These are phyloP conservation scores for Chaitophorus viminalis DNA, from an alignment of 2,888 invertebrate genomes.

Conservation along the genomic window DNA sequence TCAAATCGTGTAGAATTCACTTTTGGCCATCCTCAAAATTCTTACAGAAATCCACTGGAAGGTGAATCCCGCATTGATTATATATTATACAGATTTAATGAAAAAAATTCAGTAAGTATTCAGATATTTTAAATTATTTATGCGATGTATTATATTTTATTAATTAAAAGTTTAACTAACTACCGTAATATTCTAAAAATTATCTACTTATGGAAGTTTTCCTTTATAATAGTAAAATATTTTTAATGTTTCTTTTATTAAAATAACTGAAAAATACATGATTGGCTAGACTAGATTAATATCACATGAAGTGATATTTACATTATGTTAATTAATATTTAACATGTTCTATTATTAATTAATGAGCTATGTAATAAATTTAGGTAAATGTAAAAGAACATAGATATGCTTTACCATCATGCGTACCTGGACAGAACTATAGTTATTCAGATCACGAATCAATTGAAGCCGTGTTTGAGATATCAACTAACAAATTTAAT, in stretches of 20 bases:
- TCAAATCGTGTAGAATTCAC: slow-evolving; percentile 73
- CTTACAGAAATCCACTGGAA: slow-evolving; percentile 75
- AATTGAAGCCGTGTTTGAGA: slow-evolving; percentile 72
- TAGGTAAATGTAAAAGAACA: slow-evolving; percentile 69
- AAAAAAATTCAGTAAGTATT: slow-evolving; percentile 65
- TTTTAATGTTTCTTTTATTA: too few relatives aligned
- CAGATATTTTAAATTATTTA: background rate
- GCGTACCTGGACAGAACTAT: slow-evolving; percentile 77
- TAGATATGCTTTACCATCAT: slow-evolving; percentile 77
- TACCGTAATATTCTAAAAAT: background rate
- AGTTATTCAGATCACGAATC: slow-evolving; percentile 94
- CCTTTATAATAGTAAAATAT: background rate
- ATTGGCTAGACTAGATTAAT: too few relatives aligned
- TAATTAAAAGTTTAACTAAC: background rate
- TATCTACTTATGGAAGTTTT: background rate
- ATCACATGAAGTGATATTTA: too few relatives aligned
- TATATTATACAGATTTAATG: slow-evolving; percentile 75
- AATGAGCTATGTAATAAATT: slow-evolving; percentile 64
- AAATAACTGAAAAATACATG: too few relatives aligned
- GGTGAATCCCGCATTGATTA: slow-evolving; percentile 92
- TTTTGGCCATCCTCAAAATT: slow-evolving; percentile 82
- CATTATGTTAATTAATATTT: too few relatives aligned
- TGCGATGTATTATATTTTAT: too few relatives aligned
- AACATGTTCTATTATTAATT: too few relatives aligned
- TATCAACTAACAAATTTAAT: slow-evolving; percentile 64